Evolutionary conservation across 2,113 vertebrate genomes (phyloP).

Genomic region (Esox niger): DNA sequence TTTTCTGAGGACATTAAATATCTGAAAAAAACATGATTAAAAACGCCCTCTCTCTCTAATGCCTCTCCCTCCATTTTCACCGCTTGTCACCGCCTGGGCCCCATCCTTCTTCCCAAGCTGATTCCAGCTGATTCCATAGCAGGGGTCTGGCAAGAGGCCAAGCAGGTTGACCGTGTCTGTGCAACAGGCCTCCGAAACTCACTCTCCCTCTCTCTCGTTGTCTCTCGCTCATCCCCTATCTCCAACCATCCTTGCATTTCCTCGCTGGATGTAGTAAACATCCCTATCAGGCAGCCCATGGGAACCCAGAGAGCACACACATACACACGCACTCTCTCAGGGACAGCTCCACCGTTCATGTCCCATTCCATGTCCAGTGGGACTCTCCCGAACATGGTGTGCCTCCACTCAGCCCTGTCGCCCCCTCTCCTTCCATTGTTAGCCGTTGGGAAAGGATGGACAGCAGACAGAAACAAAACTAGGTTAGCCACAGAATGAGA

Average conservation of each 20-base stretch:
- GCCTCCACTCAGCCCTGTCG: slow-evolving; percentile 10
- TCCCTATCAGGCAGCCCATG: slow-evolving; percentile 24
- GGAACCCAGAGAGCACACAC: slow-evolving; percentile 7
- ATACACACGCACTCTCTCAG: slow-evolving; percentile 10
- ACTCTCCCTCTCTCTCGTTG: background rate
- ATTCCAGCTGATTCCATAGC: slow-evolving; percentile 68
- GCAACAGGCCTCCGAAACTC: background rate
- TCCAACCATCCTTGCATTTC: background rate
- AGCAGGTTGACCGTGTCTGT: slow-evolving; percentile 40
- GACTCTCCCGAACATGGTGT: slow-evolving; percentile 19
- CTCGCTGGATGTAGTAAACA: slow-evolving; percentile 29
- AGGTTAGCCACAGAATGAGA: slow-evolving; percentile 49
- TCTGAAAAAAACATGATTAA: no score
- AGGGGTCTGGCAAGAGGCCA: slow-evolving; percentile 51
- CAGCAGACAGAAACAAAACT: slow-evolving; percentile 55
- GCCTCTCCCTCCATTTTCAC: background rate
- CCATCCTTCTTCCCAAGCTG: slow-evolving; percentile 65
- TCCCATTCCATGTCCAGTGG: slow-evolving; percentile 14
- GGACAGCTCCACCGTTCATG: slow-evolving; percentile 11
- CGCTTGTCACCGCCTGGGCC: slow-evolving; percentile 54
- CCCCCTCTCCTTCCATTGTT: slow-evolving; percentile 51
- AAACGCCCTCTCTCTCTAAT: no score
- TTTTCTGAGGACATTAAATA: no score
- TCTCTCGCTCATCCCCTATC: slow-evolving; percentile 1
- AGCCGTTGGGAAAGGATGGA: slow-evolving; percentile 50